phyloP scores from a whole-genome alignment of 2,113 vertebrate species.

The Laterallus jamaicensis region DNA sequence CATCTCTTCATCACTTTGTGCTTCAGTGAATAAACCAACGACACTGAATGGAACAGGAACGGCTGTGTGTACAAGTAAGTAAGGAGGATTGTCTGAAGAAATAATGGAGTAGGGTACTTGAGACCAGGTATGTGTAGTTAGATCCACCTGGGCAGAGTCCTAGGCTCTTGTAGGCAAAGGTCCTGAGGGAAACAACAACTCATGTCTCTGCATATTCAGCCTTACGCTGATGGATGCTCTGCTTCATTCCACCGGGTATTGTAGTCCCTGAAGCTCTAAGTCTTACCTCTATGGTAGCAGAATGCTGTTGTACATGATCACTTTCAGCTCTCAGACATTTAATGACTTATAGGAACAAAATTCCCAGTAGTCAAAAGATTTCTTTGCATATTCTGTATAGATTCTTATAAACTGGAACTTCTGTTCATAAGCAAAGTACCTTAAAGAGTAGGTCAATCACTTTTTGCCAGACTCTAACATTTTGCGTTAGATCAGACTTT shows the following conservation, averaged over 20 bases:
- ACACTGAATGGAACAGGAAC: constrained; percentile 36
- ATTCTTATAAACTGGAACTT: not conserved
- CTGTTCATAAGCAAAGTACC: not conserved
- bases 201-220: not conserved
- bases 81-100: not conserved
- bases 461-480: not conserved
- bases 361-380: not conserved
- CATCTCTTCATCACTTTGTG: constrained; percentile 70
- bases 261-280: not conserved
- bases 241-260: not conserved
- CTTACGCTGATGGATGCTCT: not conserved
- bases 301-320: not conserved
- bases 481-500: not conserved
- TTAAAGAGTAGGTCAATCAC: not conserved
- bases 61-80: constrained; percentile 72
- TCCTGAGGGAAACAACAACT: not conserved
- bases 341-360: not conserved
- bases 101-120: not conserved
- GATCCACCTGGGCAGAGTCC: not conserved
- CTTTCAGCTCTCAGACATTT: not conserved
- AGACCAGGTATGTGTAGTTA: not conserved
- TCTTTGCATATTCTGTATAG: not conserved
- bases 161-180: not conserved
- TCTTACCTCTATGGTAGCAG: not conserved
- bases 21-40: constrained; percentile 47